Percentiles rank a stretch among this genome's conserved stretches.
These are phyloP conservation scores for Keiferia lycopersicella DNA, from an alignment of 2,888 invertebrate species.

Conservation along the genomic window DNA sequence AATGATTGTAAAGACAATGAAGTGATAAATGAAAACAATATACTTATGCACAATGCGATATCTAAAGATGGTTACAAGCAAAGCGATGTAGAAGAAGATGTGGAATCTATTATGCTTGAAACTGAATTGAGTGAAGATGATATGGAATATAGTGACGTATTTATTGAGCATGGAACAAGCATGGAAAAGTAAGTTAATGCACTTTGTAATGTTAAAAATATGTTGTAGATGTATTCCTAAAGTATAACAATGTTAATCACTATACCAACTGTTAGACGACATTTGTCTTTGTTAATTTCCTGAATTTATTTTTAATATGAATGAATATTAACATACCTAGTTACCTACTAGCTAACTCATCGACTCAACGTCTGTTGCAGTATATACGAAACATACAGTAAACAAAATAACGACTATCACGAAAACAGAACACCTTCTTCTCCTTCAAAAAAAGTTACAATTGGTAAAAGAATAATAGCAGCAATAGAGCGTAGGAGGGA, in stretches of 20 bases:
- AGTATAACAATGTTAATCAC: no score
- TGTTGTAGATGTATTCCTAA: no score
- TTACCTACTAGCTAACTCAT: no score
- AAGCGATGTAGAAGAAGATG: background rate
- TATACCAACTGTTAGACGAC: no score
- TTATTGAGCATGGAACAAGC: background rate
- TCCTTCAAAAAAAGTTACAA: background rate
- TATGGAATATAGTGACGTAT: constrained; percentile 37
- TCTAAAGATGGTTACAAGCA: constrained; percentile 48
- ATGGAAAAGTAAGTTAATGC: background rate
- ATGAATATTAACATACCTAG: no score
- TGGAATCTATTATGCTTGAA: background rate
- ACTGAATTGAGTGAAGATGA: background rate
- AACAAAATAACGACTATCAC: background rate
- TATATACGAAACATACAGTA: background rate
- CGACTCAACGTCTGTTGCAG: background rate
- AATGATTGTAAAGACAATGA: constrained; percentile 36
- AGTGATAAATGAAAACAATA: constrained; percentile 33
- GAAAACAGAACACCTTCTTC: background rate
- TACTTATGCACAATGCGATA: constrained; percentile 38
- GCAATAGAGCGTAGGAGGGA: constrained; percentile 2
- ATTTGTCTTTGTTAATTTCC: no score
- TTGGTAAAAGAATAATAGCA: background rate
- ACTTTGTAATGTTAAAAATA: background rate
- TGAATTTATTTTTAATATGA: no score